Base-by-base conservation (phyloP, 64 coral and sea anemone genomes). In the Pocillopora damicornis region DNA sequence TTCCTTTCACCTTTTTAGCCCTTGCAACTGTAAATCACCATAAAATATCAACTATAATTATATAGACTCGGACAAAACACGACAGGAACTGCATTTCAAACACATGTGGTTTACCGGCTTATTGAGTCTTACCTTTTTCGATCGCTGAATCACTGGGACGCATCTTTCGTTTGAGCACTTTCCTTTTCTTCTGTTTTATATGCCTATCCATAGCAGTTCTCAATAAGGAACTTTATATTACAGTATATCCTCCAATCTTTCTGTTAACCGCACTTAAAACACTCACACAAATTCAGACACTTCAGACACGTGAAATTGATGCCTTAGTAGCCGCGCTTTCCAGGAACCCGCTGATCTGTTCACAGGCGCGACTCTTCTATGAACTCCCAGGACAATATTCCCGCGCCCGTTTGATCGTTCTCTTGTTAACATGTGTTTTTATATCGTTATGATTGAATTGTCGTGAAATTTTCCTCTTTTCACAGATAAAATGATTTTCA, bases 151-250 rank as follows among this genome's bases (percentile, higher is more conserved):
- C 63, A 13, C 18, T 84, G 63, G 30, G 62, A 10, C 20, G 17
- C 35, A 71, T 63, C 36, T 84, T 84, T 14, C 81, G 63, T 16
- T 84, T 84, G 37, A 84, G 57, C 6, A 12, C 2, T 72, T 84
- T 84, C 81, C 57, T 84, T 37, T 84, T 84, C 37, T 84, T 84
- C 37, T 66, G 63, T 84, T 84, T 72, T 26, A 45, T 69, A 20
- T 57, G 22, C 16, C 30, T 71, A 42, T 84, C 81, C 81, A 84
- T 84, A 38, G 18, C 2, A 60, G 35, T 5, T 35, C n/a, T 17
- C 67, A n/a, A 72, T 11, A 45, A 37, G 57, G 36, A 72, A n/a
- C 51, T n/a, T 13, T 56, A 17, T 56, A 57, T 9, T 17, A 15
- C 5, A 1, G 18, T 15, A 0, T 76, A 42, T 30, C 30, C 30